Percentiles rank a stretch among this genome's conserved stretches.
These are phyloP conservation scores for Melanotaenia trifasciata DNA, from an alignment of 2,797 vertebrate genomes.

Conservation along the genomic window DNA sequence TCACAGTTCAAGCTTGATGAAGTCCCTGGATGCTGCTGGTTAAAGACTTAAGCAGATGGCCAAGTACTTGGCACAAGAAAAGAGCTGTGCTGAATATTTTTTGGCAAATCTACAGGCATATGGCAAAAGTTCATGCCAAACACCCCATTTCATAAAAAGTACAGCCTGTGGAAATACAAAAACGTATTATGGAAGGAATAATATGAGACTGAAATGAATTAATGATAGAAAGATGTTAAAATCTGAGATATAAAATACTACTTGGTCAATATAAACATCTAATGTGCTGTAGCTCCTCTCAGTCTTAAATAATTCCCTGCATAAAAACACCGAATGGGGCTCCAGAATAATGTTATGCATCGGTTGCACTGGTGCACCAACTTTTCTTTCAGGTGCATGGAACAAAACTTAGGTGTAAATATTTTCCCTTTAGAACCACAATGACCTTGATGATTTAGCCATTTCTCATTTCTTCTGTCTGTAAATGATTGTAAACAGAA, in stretches of 20 bases:
- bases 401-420: too few species aligned
- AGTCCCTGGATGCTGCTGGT: constrained; percentile 80
- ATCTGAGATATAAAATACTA: constrained; percentile 66
- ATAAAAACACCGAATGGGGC: constrained; percentile 63
- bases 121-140: constrained; percentile 84
- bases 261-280: constrained; percentile 62
- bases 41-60: constrained; percentile 87
- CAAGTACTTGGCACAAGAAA: constrained; percentile 83
- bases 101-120: constrained; percentile 83
- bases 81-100: constrained; percentile 82
- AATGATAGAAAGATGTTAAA: constrained; percentile 68
- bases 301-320: constrained; percentile 73
- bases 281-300: constrained; percentile 61
- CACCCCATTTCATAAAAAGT: constrained; percentile 68
- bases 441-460: not conserved
- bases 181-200: constrained; percentile 62
- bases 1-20: constrained; percentile 81
- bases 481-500: not conserved
- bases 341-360: constrained; percentile 73
- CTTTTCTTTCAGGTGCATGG: not conserved
- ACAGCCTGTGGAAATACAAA: constrained; percentile 66
- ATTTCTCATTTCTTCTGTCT: not conserved
- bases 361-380: not conserved
- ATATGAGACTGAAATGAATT: constrained; percentile 58
- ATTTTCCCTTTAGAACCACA: not conserved